Percentiles rank a stretch among this genome's conserved stretches.
Conservation (phyloP, 2,113 vertebrate species). For the Oceanites oceanicus region DNA sequence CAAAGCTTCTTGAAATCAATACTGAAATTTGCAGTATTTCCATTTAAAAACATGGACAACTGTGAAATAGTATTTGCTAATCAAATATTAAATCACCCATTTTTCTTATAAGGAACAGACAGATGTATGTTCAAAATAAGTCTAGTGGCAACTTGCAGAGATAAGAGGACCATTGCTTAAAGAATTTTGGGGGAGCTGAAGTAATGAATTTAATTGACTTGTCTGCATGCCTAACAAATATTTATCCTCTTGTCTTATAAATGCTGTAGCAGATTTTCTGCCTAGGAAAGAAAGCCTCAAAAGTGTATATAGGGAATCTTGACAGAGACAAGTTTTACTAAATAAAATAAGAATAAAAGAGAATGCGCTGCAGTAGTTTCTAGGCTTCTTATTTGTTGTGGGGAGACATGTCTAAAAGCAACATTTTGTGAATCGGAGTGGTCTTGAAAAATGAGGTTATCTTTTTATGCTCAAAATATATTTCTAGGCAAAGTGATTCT, state of each 20-base stretch:
- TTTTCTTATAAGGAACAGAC: background rate
- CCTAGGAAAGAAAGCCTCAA: background rate
- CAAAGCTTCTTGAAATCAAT: background rate
- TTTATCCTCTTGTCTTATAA: background rate
- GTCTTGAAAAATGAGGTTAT: background rate
- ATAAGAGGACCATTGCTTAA: background rate
- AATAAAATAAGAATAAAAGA: background rate
- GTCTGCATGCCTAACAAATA: background rate
- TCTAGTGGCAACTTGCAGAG: background rate
- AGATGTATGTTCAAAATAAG: conserved; percentile 5
- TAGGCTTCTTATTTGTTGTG: background rate
- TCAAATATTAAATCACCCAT: background rate
- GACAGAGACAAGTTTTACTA: background rate
- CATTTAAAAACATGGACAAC: background rate
- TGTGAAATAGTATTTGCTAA: background rate
- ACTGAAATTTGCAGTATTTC: background rate
- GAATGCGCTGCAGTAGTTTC: background rate
- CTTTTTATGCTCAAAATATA: background rate
- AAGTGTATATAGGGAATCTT: background rate
- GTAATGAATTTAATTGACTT: background rate
- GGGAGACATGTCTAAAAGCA: background rate
- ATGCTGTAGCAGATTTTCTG: background rate
- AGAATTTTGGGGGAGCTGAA: background rate
- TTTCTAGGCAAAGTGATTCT: background rate
- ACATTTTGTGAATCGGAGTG: background rate